Base-by-base conservation (phyloP, 2,888 invertebrate genomes). In the Amphimallon solstitiale region DNA sequence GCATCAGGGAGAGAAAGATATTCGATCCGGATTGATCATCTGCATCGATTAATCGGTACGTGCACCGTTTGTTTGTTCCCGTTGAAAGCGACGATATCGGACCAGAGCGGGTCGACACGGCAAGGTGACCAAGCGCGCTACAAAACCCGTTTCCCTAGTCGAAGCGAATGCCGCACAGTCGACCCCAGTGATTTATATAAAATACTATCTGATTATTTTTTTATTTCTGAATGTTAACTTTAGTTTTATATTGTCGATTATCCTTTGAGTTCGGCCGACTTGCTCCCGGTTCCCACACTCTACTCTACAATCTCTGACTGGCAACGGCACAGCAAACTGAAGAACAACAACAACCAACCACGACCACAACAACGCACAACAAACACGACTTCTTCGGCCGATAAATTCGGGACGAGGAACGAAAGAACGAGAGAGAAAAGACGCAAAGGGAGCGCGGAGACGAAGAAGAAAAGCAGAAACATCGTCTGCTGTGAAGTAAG, bases 221-320 rank as follows among this genome's bases (percentile, higher is more conserved):
- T 71, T 71, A 71, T 71, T 81, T 81, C 80, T 80, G 80, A 82
- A 82, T 82, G 81, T 82, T 81, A 81, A 81, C 81, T 79, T 81
- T 78, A 79, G 80, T 81, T 82, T 82, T 81, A 82, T 82, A 82
- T 81, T 82, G 82, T 82, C 81, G 81, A 81, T 80, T 80, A 78
- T 78, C 73, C 80, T 80, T 82, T 82, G 80, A 81, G 79, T 73
- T 74, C 75, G 73, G 79, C 80, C 80, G 81, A 75, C 74, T 75
- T 75, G 80, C 80, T 80, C 78, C 79, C 74, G 81, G 77, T 82
- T 82, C 82, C 81, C 81, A 81, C 80, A 82, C 54, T 54, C 54
- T 21, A 38, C 54, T 54, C 54, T 21, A 38, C 38, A 54, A 5
- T 29, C 29, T 29, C 9, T 29, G 29, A 29, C 34, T 34, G 49